Conservation (phyloP, 2,888 invertebrate species). For the Erpobdella octoculata region DNA sequence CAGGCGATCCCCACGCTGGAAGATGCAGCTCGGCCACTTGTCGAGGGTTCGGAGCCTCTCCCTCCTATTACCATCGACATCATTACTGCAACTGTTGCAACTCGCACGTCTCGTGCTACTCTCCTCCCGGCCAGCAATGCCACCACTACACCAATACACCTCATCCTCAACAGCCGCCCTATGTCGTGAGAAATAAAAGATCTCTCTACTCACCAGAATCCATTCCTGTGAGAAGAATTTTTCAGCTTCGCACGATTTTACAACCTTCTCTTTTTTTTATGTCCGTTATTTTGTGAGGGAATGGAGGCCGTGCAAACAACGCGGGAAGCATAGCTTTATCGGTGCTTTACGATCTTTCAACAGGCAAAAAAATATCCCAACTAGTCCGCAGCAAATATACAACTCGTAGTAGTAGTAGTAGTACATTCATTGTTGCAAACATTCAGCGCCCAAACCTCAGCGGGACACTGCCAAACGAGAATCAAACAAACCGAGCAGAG, state of each 20-base stretch:
- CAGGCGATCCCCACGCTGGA: constrained; percentile 6
- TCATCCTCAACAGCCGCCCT: neutral
- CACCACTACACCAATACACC: constrained; percentile 5
- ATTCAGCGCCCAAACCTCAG: no score
- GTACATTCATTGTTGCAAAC: no score
- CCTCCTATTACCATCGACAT: constrained; percentile 19
- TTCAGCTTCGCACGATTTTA: no score
- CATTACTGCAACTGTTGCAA: constrained; percentile 29
- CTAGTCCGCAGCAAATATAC: no score
- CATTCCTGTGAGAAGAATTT: constrained; percentile 25
- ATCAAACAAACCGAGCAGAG: no score
- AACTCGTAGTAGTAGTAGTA: no score
- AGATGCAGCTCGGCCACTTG: constrained; percentile 23
- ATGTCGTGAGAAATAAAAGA: constrained; percentile 17
- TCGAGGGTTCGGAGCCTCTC: constrained; percentile 15
- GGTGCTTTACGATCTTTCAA: no score
- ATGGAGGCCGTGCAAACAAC: no score
- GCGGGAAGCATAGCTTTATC: no score
- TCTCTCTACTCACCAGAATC: constrained; percentile 27
- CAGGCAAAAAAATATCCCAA: no score
- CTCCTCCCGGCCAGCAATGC: constrained; percentile 4
- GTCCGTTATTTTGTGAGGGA: neutral
- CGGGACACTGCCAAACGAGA: no score
- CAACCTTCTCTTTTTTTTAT: neutral
- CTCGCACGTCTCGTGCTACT: constrained; percentile 21